These are phyloP conservation scores for Myripristis jacobus DNA, from an alignment of 2,797 vertebrate genomes.

Conservation along the genomic window DNA sequence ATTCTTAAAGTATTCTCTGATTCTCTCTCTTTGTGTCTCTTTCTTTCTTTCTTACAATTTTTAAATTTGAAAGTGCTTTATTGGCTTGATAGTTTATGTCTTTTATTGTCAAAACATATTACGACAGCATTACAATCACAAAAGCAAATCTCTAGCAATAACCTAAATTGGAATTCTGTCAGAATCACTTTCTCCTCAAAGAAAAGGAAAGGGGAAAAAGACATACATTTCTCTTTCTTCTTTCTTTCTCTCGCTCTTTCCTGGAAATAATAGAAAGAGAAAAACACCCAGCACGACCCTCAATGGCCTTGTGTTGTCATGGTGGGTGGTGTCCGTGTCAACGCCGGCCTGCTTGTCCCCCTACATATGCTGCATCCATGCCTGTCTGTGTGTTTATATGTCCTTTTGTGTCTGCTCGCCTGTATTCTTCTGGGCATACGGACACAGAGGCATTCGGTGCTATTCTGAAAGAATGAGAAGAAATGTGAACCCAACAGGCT, in stretches of 20 bases:
- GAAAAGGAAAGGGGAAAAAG: no score
- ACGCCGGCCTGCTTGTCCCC: conserved; percentile 3
- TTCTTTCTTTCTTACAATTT: no score
- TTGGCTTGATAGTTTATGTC: no score
- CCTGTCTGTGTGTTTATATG: conserved; percentile 26
- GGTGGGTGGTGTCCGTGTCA: conserved; percentile 3
- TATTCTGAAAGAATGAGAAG: background rate
- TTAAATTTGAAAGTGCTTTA: no score
- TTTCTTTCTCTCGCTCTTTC: background rate
- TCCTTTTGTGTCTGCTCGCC: conserved; percentile 4
- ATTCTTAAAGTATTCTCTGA: no score
- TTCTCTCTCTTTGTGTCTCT: no score
- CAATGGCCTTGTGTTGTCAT: background rate
- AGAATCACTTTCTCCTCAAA: no score
- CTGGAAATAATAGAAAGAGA: conserved; percentile 10
- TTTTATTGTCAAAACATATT: no score
- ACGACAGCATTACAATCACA: no score
- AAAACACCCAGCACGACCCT: no score
- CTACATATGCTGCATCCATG: conserved; percentile 5
- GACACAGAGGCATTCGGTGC: conserved; percentile 58
- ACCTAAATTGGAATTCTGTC: no score
- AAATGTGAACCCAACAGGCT: background rate
- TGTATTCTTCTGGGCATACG: conserved; percentile 8
- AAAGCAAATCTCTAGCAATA: no score
- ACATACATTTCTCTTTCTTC: background rate